Conservation (phyloP, 2,888 invertebrate genomes). For the Apoda limacodes region DNA sequence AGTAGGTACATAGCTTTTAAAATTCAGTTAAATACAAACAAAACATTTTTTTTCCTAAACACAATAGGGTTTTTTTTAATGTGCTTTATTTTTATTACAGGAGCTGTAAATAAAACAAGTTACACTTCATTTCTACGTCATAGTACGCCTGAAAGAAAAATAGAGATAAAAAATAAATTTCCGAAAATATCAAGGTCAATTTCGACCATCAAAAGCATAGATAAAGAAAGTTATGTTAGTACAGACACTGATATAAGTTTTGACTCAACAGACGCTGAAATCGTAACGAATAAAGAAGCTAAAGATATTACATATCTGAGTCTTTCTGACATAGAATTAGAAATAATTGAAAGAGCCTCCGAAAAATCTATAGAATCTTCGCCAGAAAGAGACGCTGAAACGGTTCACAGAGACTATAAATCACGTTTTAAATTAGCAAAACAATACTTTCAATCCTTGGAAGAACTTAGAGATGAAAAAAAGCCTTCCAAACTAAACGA, state of each 20-base stretch:
- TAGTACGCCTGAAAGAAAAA: too few relatives aligned
- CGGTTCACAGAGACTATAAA: conserved; percentile 45
- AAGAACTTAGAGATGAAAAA: conserved; percentile 44
- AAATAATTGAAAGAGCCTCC: conserved; percentile 46
- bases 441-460: conserved; percentile 60
- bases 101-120: too few relatives aligned
- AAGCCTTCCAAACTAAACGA: conserved; percentile 46
- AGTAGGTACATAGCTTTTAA: too few relatives aligned
- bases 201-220: too few relatives aligned
- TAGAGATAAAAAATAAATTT: too few relatives aligned
- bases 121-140: too few relatives aligned
- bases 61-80: too few relatives aligned
- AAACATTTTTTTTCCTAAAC: too few relatives aligned
- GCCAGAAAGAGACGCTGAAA: conserved; percentile 31
- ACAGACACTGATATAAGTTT: conserved; percentile 27
- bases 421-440: conserved; percentile 59
- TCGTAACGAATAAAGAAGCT: conserved; percentile 24
- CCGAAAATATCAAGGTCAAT: too few relatives aligned
- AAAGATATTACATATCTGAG: conserved; percentile 43
- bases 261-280: conserved; percentile 24
- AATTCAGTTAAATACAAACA: too few relatives aligned
- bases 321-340: conserved; percentile 55
- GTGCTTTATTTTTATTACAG: too few relatives aligned
- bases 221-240: too few relatives aligned
- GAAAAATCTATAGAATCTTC: conserved; percentile 33